These are phyloP conservation scores for Mohoua ochrocephala DNA, from an alignment of 2,113 vertebrate genomes.

Conservation along the genomic window DNA sequence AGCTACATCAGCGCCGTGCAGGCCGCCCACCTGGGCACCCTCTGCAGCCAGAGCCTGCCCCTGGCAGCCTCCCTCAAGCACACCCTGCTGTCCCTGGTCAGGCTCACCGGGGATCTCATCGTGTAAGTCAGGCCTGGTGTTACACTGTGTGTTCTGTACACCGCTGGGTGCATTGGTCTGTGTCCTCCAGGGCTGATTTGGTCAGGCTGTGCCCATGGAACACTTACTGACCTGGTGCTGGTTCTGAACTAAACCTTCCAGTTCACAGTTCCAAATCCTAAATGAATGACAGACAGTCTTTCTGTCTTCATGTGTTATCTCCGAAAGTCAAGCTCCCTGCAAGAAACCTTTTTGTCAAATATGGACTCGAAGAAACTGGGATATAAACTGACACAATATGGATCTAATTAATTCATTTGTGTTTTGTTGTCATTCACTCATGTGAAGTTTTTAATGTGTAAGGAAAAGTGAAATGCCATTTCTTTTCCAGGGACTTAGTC, in stretches of 20 bases:
- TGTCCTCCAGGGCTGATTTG: not conserved
- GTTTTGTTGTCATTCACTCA: not conserved
- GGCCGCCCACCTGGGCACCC: conserved; percentile 90
- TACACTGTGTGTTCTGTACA: accelerated
- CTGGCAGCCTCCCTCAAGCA: conserved; percentile 94
- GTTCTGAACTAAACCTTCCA: not conserved
- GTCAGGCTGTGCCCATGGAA: not conserved
- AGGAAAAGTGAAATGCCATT: not conserved
- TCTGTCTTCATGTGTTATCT: not conserved
- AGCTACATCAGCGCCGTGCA: conserved; percentile 98
- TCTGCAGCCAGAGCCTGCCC: conserved; percentile 90
- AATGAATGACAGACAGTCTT: not conserved
- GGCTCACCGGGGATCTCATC: conserved; percentile 93
- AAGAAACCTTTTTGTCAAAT: not conserved
- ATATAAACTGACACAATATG: not conserved
- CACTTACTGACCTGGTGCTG: not conserved
- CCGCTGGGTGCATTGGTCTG: not conserved
- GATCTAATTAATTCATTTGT: not conserved
- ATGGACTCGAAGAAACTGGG: not conserved
- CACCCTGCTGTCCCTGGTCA: conserved; percentile 91
- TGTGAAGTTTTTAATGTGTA: not conserved
- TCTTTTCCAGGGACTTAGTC: not conserved
- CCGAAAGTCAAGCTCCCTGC: not conserved
- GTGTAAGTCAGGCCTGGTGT: conserved; percentile 79
- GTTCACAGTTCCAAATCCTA: not conserved